Evolutionary conservation across 2,113 vertebrate genomes (phyloP).

Genomic region (Aspidoscelis tigris): DNA sequence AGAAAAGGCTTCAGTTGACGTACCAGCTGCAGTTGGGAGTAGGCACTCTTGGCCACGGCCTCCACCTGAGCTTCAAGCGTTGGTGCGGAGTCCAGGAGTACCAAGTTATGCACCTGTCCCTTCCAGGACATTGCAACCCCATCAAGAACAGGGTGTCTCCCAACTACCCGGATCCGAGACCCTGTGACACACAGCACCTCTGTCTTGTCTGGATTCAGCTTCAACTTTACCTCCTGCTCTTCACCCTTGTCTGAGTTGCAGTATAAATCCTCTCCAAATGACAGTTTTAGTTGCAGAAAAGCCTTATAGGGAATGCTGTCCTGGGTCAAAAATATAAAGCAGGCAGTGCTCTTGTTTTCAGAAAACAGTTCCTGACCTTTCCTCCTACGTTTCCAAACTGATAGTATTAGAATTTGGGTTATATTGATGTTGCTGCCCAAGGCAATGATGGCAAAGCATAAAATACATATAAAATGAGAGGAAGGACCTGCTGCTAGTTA

Average conservation of each 20-base stretch:
- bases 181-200: too few species aligned
- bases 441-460: conserved; percentile 57
- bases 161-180: too few species aligned
- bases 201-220: too few species aligned
- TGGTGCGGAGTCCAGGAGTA: too few species aligned
- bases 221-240: background rate
- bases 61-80: too few species aligned
- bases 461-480: conserved; percentile 64
- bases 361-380: conserved; percentile 3
- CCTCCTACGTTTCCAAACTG: background rate
- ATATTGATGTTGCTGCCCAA: conserved; percentile 36
- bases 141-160: too few species aligned
- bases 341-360: fast-evolving
- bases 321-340: background rate
- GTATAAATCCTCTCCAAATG: background rate
- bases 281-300: background rate
- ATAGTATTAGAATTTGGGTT: background rate
- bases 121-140: too few species aligned
- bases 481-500: conserved; percentile 67
- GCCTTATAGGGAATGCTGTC: background rate
- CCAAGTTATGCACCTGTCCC: too few species aligned
- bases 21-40: too few species aligned
- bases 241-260: background rate
- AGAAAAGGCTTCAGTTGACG: too few species aligned
- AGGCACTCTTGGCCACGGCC: too few species aligned